Evolutionary conservation across 2,888 invertebrate genomes (phyloP).

Genomic region (Gnatocerus cornutus): DNA sequence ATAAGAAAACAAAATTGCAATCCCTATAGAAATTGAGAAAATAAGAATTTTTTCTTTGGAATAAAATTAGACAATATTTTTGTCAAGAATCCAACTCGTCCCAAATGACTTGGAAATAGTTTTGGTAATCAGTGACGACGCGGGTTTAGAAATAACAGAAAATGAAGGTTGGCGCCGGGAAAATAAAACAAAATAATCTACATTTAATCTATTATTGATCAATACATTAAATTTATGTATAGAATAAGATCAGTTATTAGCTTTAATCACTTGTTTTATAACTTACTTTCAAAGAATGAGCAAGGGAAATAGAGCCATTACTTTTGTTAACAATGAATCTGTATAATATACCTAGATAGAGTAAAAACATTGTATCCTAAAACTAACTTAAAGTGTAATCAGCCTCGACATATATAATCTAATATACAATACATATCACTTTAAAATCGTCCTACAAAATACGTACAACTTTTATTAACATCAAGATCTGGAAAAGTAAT

Average conservation of each 20-base stretch:
- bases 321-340: constrained; percentile 51
- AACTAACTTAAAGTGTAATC: constrained; percentile 60
- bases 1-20: too few species aligned
- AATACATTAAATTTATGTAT: constrained; percentile 46
- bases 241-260: constrained; percentile 43
- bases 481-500: neutral
- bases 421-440: constrained; percentile 58
- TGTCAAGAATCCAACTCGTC: too few species aligned
- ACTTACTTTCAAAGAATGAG: constrained; percentile 52
- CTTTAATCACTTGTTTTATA: constrained; percentile 36
- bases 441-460: constrained; percentile 49
- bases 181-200: constrained; percentile 16
- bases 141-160: neutral
- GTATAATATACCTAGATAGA: constrained; percentile 55
- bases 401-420: constrained; percentile 62
- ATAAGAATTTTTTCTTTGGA: too few species aligned
- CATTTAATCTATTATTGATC: constrained; percentile 46
- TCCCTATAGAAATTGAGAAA: too few species aligned
- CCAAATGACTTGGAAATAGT: too few species aligned
- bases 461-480: constrained; percentile 17
- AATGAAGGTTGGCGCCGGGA: neutral
- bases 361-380: constrained; percentile 58
- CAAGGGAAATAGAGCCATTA: constrained; percentile 58
- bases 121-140: too few species aligned
- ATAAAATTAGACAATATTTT: too few species aligned